Evolutionary conservation across 2,888 invertebrate genomes (phyloP).

Genomic region (Athetis lepigone): DNA sequence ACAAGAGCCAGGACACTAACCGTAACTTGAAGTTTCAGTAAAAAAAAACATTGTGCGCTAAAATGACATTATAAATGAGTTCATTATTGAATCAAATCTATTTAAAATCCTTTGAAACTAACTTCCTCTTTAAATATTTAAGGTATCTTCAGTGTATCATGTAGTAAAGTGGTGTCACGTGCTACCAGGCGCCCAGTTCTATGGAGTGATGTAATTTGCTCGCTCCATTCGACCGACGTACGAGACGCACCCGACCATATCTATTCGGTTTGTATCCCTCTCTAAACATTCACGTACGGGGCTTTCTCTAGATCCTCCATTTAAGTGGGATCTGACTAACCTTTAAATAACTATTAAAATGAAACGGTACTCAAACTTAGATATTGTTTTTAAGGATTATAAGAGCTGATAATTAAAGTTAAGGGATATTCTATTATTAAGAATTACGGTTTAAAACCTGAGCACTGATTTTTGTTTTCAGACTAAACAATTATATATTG

Average conservation of each 20-base stretch:
- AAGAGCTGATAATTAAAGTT: not conserved
- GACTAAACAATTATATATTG: no score
- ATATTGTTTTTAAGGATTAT: not conserved
- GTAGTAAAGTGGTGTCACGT: conserved; percentile 52
- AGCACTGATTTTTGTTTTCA: no score
- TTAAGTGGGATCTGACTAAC: conserved; percentile 37
- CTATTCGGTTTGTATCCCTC: conserved; percentile 65
- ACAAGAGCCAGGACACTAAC: no score
- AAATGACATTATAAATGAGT: no score
- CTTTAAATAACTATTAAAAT: conserved; percentile 28
- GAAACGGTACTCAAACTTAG: not conserved
- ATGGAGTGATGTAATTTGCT: conserved; percentile 72
- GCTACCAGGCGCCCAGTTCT: conserved; percentile 56
- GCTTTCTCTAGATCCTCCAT: conserved; percentile 45
- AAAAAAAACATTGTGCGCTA: not conserved
- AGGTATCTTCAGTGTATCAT: conserved; percentile 47
- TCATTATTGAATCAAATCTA: not conserved
- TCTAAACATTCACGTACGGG: conserved; percentile 60
- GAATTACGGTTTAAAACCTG: no score
- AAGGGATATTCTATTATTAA: not conserved
- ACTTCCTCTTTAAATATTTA: conserved; percentile 18
- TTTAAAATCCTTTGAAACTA: not conserved
- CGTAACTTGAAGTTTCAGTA: not conserved
- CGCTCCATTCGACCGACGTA: conserved; percentile 67
- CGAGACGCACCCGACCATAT: conserved; percentile 65